Conservation (phyloP, 2,888 invertebrate species). For the Amiota mariae region DNA sequence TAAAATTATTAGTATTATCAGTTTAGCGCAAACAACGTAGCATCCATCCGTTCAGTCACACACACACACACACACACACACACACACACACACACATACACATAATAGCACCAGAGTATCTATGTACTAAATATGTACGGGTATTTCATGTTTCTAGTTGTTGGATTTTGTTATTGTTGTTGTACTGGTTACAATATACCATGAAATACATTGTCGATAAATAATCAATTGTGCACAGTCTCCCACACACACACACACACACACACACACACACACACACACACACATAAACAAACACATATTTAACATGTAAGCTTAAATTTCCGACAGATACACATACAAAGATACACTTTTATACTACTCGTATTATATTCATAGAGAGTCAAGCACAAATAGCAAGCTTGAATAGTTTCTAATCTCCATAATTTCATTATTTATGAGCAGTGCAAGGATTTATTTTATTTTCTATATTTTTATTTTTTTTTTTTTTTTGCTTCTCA, state of each 20-base stretch:
- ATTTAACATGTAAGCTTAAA: too few species aligned
- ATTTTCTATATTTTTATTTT: too few species aligned
- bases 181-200: background rate
- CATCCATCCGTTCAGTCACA: background rate
- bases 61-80: background rate
- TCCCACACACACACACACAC: slow-evolving; percentile 11
- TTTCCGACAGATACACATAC: background rate
- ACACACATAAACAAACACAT: slow-evolving; percentile 16
- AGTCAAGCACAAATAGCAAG: slow-evolving; percentile 22
- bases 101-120: background rate
- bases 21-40: slow-evolving; percentile 6
- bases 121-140: background rate
- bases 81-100: background rate
- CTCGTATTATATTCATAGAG: background rate
- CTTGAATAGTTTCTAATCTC: slow-evolving; percentile 67
- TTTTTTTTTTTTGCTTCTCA: too few species aligned
- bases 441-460: slow-evolving; percentile 63
- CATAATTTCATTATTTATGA: slow-evolving; percentile 73
- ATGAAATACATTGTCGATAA: slow-evolving; percentile 47
- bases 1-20: slow-evolving; percentile 30
- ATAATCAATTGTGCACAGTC: slow-evolving; percentile 61
- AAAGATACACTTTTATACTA: background rate
- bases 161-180: background rate
- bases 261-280: too few species aligned
- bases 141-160: background rate